Evolutionary conservation across 2,888 invertebrate genomes (phyloP).

Genomic region (Tiphia femorata): DNA sequence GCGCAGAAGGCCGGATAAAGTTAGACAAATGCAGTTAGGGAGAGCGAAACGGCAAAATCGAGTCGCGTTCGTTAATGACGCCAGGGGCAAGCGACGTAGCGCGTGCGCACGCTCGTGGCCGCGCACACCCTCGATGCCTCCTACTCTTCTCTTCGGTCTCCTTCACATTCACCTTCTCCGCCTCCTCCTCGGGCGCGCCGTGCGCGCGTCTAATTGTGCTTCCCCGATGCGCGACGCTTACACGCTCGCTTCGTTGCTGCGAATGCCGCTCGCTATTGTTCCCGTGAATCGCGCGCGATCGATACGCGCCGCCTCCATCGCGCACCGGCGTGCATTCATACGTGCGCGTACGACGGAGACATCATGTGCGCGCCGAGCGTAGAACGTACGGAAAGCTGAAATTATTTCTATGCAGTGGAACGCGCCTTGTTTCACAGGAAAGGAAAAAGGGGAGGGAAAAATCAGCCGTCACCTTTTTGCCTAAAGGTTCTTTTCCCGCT

Average conservation of each 20-base stretch:
- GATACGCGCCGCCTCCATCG: constrained; percentile 6
- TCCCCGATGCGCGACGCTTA: constrained; percentile 6
- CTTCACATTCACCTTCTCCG: background rate
- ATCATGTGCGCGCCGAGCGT: too few relatives aligned
- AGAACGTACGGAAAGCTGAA: too few relatives aligned
- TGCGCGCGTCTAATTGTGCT: constrained; percentile 19
- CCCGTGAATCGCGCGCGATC: constrained; percentile 8
- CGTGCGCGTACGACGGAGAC: too few relatives aligned
- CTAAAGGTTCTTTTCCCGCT: too few relatives aligned
- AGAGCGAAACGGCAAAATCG: background rate
- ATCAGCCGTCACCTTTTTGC: too few relatives aligned
- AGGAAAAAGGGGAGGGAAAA: background rate
- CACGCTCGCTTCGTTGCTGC: background rate
- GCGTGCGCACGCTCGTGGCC: background rate
- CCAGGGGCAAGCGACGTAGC: background rate
- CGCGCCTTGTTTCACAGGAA: background rate
- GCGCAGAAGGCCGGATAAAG: constrained; percentile 13
- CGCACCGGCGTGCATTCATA: too few relatives aligned
- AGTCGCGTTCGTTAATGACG: background rate
- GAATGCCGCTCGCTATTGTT: constrained; percentile 4
- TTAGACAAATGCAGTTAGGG: background rate
- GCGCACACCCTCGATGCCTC: background rate
- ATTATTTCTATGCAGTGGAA: too few relatives aligned
- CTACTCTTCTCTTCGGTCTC: background rate
- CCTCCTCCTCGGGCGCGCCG: constrained; percentile 6